Base-by-base conservation (phyloP, 2,888 invertebrate genomes). In the Rugalucina vietnamica region DNA sequence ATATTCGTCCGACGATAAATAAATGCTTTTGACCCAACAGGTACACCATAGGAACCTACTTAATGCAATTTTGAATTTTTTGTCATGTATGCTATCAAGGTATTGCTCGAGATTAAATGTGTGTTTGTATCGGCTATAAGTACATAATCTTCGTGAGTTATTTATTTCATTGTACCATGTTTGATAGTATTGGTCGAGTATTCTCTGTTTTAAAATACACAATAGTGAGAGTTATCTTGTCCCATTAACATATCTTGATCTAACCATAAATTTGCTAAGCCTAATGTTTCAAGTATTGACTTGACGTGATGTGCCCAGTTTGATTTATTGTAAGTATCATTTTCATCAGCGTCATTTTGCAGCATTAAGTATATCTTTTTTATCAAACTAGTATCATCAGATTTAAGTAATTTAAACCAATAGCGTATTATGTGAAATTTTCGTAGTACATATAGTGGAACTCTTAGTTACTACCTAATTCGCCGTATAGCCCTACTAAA, bases 131-230 rank as follows among this genome's bases (percentile, higher is more conserved):
- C 60, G 24, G 21, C 24, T 18, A 18, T 60, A 60, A 27, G 60
- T 10, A 18, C 5, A 29, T 10, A 60, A 29, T 60, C 29, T 24
- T 27, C 29, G 27, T 29, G 60, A 60, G 18, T 29, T 60, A 60
- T 60, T 60, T 3, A 60, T 60, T 8, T 3, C 5, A 29, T 21
- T 60, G 29, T 72, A 72, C n/a, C 72, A 72, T 10, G 3, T 39
- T 72, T 72, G 72, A 27, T 72, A 29, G 29, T 72, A 60, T 60
- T 60, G 60, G 8, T 60, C 60, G 21, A 60, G 29, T 60, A 60
- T 3, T 60, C 60, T 24, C 21, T 27, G 24, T 60, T 60, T 60
- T 18, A 60, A 29, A 29, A 27, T 1, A 18, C 10, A 8, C 10
- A 60, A 18, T 29, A 27, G 10, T 27, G 29, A 29, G 24, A 60